Conservation (phyloP, 2,888 invertebrate genomes). For the Adineta ricciae region DNA sequence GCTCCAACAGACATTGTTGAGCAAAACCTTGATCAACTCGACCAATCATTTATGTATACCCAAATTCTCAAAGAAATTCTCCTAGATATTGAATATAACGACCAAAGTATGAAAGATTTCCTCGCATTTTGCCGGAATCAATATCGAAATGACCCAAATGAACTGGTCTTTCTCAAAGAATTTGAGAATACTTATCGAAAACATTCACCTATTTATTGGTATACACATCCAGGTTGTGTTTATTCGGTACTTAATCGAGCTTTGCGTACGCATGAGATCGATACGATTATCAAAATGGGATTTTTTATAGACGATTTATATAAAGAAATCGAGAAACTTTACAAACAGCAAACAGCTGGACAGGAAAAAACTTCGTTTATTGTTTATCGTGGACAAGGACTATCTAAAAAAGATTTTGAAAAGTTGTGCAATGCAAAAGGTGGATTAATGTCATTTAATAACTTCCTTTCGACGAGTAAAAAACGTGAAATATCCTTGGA, state of each 20-base stretch:
- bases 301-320: neutral
- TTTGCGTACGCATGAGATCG: neutral
- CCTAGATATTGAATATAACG: neutral
- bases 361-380: neutral
- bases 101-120: neutral
- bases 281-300: slow-evolving; percentile 11
- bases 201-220: neutral
- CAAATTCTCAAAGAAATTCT: slow-evolving; percentile 5
- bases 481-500: neutral
- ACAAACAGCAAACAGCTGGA: neutral
- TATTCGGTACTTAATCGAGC: slow-evolving; percentile 5
- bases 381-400: neutral
- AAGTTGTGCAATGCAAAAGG: neutral
- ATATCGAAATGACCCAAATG: neutral
- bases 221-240: neutral
- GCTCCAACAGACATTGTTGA: neutral
- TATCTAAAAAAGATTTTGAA: neutral
- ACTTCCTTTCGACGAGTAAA: neutral
- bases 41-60: slow-evolving; percentile 20
- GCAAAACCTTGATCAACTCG: neutral
- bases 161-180: neutral
- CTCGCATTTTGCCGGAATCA: neutral
- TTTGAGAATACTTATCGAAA: neutral
- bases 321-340: neutral
- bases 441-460: neutral